Conservation (phyloP, 2,797 vertebrate species). For the Paguma larvata region DNA sequence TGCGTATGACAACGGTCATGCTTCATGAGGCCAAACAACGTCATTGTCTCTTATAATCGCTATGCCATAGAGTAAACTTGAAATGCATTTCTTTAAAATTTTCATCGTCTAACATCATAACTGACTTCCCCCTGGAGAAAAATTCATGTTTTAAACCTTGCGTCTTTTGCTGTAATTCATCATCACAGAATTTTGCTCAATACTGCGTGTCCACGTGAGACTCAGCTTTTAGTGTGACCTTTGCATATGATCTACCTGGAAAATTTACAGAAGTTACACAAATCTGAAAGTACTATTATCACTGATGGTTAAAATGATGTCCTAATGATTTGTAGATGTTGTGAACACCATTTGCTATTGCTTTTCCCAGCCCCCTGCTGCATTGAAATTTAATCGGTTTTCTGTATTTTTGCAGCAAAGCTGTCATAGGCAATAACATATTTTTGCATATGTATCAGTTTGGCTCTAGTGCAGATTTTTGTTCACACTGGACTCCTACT, state of each 20-base stretch:
- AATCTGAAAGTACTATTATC: slow-evolving; percentile 73
- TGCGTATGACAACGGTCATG: background rate
- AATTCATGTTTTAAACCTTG: slow-evolving; percentile 71
- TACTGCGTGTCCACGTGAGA: slow-evolving; percentile 69
- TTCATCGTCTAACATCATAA: slow-evolving; percentile 68
- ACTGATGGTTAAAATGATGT: slow-evolving; percentile 69
- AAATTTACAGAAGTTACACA: slow-evolving; percentile 82
- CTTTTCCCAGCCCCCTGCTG: slow-evolving; percentile 74
- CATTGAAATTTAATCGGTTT: slow-evolving; percentile 74
- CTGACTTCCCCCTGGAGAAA: slow-evolving; percentile 75
- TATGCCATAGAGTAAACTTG: slow-evolving; percentile 38
- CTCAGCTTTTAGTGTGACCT: slow-evolving; percentile 76
- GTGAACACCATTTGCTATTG: slow-evolving; percentile 59
- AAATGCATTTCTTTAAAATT: slow-evolving; percentile 73
- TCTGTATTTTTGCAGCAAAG: slow-evolving; percentile 82
- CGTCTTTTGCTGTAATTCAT: slow-evolving; percentile 69
- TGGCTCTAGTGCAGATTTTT: slow-evolving; percentile 83
- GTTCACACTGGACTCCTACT: slow-evolving; percentile 85
- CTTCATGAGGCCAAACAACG: background rate
- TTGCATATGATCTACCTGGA: slow-evolving; percentile 73
- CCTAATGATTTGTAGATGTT: slow-evolving; percentile 78
- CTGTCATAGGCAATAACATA: slow-evolving; percentile 81
- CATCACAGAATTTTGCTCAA: slow-evolving; percentile 77
- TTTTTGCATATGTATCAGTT: slow-evolving; percentile 86
- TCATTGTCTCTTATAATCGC: background rate